These are phyloP conservation scores for Dendrocincla fuliginosa DNA, from an alignment of 2,797 vertebrate species.

Conservation along the genomic window DNA sequence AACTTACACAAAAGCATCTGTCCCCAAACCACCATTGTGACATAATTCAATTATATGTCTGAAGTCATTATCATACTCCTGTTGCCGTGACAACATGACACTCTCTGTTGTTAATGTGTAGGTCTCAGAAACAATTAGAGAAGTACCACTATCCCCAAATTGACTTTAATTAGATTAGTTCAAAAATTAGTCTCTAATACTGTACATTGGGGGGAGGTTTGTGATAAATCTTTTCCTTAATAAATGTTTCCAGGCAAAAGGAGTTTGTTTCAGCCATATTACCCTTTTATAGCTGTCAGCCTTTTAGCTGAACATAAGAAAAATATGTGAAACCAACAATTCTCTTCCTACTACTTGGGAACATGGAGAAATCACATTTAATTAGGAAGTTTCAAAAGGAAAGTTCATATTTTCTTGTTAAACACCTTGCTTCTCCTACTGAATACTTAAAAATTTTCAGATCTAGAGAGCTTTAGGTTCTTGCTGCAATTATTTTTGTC, in stretches of 20 bases:
- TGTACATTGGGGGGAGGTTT: background rate
- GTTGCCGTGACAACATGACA: constrained; percentile 14
- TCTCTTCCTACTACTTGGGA: background rate
- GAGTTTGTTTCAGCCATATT: background rate
- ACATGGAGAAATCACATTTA: background rate
- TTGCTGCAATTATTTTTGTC: background rate
- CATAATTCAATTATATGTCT: background rate
- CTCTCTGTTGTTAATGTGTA: background rate
- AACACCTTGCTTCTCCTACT: background rate
- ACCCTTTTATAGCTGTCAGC: background rate
- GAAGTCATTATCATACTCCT: background rate
- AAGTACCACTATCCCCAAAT: background rate
- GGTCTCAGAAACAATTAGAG: constrained; percentile 37
- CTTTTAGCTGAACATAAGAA: background rate
- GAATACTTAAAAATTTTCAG: background rate
- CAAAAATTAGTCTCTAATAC: constrained; percentile 1
- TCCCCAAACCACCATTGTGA: background rate
- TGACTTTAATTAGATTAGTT: constrained; percentile 23
- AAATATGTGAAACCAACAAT: background rate
- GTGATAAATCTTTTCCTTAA: background rate
- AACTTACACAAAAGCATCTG: background rate
- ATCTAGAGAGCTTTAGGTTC: background rate
- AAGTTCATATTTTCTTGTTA: background rate
- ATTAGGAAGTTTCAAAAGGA: background rate
- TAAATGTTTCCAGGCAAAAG: background rate